Conservation (phyloP, 92 coral and sea anemone genomes). For the Zoanthus sociatus region DNA sequence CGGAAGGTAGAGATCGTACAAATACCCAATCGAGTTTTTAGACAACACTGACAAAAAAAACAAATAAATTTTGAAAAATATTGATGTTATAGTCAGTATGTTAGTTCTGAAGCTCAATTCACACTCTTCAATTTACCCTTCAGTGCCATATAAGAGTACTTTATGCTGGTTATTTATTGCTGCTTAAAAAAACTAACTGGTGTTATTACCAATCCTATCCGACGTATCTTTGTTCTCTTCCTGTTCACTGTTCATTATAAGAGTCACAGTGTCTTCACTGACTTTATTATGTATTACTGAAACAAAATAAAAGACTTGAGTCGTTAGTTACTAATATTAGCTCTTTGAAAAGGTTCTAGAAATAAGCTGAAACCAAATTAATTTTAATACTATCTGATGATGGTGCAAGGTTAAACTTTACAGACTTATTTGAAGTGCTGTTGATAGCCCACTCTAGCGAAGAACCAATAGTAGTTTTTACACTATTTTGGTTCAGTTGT, state of each 20-base stretch:
- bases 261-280: background rate
- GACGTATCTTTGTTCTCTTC: conserved; percentile 14
- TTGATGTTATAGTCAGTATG: background rate
- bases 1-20: too few species aligned
- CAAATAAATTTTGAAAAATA: background rate
- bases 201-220: conserved; percentile 1
- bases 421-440: too few species aligned
- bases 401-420: too few species aligned
- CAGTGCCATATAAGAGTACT: background rate
- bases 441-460: too few species aligned
- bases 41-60: too few species aligned
- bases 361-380: background rate
- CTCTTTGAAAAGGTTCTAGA: background rate
- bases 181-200: background rate
- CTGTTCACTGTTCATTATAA: conserved; percentile 18
- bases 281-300: background rate
- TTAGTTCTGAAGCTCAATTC: background rate
- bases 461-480: too few species aligned
- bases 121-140: background rate
- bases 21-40: too few species aligned
- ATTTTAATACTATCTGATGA: background rate
- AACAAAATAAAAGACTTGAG: background rate
- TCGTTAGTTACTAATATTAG: background rate
- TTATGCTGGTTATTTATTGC: background rate
- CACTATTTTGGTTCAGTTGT: too few species aligned